Evolutionary conservation across 2,888 invertebrate species (phyloP), one percentile per base, ranked within the genome.

Genomic region (Phymatocera aterrima): DNA sequence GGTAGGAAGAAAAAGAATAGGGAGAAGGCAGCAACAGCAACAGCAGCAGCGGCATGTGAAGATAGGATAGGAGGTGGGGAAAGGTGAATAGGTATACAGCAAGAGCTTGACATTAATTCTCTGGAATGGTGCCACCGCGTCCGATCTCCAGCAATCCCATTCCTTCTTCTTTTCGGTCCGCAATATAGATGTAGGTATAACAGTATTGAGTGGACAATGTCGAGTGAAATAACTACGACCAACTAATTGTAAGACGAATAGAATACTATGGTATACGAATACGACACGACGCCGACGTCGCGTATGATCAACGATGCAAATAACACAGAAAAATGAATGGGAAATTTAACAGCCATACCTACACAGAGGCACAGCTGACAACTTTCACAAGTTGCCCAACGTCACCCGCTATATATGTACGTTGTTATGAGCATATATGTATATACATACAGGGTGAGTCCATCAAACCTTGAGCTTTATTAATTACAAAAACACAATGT

Each of bases 51-150:
- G 3, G 28, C 28, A 21, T 6, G 57, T n/a, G 28, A n/a, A 60
- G 28, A 28, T 28, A 31, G 31, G 4, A 15, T 12, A 60, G 10
- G n/a, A 28, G 60, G 10, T 28, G 10, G 60, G 12, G 60, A 31
- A 4, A 18, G 8, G 10, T 12, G 60, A 24, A 3, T 2, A n/a
- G 12, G 1, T 4, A 12, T 24, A 18, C 5, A 10, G 28, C 15
- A 60, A n/a, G 60, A 60, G 31, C n/a, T 60, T 60, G 60, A 60
- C 60, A 60, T 60, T 60, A 12, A 60, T 60, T 28, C 8, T 31
- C 10, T 12, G 60, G 28, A 60, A 60, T 24, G 28, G 12, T 60
- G 60, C 60, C 60, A 60, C 31, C 28, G 60, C 60, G 10, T 60
- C 8, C 60, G 60, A 60, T 60, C 60, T 60, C 60, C 6, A 28